Conservation (phyloP, 2,797 vertebrate species). For the Bucorvus abyssinicus region DNA sequence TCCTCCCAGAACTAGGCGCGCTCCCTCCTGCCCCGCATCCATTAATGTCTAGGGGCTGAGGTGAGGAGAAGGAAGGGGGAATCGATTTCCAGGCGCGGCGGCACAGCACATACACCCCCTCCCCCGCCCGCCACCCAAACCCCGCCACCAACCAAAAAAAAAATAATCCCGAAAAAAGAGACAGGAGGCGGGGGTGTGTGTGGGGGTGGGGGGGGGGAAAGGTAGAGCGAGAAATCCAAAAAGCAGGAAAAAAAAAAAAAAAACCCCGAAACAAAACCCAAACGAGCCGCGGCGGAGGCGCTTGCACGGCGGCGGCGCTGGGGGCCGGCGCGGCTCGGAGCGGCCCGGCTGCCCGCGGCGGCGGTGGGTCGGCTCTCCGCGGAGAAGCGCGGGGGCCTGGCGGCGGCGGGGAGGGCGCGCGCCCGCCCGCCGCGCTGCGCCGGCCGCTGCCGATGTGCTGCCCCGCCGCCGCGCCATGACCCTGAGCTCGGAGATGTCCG, state of each 20-base stretch:
- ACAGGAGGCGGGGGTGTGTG: too few species aligned
- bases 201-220: too few species aligned
- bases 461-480: conserved; percentile 84
- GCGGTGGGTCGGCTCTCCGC: background rate
- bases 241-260: conserved; percentile 1
- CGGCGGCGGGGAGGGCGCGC: background rate
- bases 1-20: conserved; percentile 26
- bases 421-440: background rate
- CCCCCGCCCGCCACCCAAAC: background rate
- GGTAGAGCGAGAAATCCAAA: background rate
- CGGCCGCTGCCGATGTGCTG: conserved; percentile 58
- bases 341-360: background rate
- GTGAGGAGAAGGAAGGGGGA: conserved; percentile 1
- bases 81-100: background rate
- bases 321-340: background rate
- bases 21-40: conserved; percentile 11
- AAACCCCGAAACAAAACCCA: background rate
- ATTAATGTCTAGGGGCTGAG: conserved; percentile 50
- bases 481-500: conserved; percentile 95
- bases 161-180: background rate
- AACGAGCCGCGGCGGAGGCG: too few species aligned
- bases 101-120: background rate
- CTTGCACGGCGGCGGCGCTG: background rate
- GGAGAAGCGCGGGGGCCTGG: background rate
- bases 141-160: background rate